Percentiles rank a stretch among this genome's conserved stretches.
Evolutionary conservation across 2,888 invertebrate genomes (phyloP).

Genomic region (Nymphalis urticae): DNA sequence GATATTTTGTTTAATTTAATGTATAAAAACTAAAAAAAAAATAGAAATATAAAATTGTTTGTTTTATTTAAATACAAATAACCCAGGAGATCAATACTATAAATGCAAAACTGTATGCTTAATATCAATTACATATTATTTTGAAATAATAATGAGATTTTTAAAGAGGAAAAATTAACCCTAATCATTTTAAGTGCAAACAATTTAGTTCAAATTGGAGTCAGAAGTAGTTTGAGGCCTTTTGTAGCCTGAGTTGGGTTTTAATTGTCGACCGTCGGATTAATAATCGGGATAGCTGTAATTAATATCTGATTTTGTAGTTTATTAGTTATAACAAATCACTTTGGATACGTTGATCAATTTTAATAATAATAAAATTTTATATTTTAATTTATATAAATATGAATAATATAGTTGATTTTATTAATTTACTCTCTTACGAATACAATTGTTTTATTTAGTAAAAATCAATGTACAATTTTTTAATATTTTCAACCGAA

Average conservation of each 20-base stretch:
- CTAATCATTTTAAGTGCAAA: conserved; percentile 4
- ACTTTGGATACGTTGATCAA: no score
- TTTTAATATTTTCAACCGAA: conserved; percentile 4
- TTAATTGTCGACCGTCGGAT: conserved; percentile 5
- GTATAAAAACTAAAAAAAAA: no score
- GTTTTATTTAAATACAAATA: no score
- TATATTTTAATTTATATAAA: not conserved
- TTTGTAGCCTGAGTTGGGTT: conserved; percentile 4
- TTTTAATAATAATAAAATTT: not conserved
- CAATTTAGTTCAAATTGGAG: conserved; percentile 4
- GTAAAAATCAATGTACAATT: not conserved
- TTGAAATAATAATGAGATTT: not conserved
- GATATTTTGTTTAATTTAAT: no score
- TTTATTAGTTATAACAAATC: not conserved
- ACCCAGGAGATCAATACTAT: no score
- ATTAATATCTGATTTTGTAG: conserved; percentile 2
- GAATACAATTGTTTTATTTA: not conserved
- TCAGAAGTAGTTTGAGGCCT: conserved; percentile 5
- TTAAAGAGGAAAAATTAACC: conserved; percentile 19
- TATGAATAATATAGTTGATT: not conserved
- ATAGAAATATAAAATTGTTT: no score
- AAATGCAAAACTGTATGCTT: no score
- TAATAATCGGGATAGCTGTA: conserved; percentile 1
- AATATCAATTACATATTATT: no score
- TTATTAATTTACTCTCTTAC: not conserved